Evolutionary conservation across 2,797 vertebrate species (phyloP).

Genomic region (Mareca strepera): DNA sequence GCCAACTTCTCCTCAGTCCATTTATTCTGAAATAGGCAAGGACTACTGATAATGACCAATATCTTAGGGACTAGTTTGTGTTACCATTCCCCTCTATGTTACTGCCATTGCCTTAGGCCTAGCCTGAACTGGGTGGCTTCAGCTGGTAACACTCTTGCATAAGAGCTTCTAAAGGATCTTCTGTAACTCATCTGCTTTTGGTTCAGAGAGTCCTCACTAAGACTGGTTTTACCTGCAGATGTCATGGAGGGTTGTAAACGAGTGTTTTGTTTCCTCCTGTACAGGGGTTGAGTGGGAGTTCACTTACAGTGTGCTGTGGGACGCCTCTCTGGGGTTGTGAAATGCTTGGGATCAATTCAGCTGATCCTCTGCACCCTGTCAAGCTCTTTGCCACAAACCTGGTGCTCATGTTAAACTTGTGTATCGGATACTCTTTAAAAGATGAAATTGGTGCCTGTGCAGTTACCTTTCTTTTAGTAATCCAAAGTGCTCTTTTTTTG

Average conservation of each 20-base stretch:
- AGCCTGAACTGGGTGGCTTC: not conserved
- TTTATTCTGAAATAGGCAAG: constrained; percentile 43
- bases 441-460: not conserved
- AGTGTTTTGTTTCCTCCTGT: not conserved
- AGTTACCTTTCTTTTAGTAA: not conserved
- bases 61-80: constrained; percentile 37
- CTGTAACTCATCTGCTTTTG: not conserved
- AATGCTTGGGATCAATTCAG: not conserved
- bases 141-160: not conserved
- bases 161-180: constrained; percentile 25
- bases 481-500: not conserved
- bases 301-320: not conserved
- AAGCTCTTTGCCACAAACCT: not conserved
- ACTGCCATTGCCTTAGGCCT: not conserved
- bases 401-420: not conserved
- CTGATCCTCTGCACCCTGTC: not conserved
- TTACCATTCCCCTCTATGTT: not conserved
- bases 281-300: not conserved
- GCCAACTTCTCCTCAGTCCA: constrained; percentile 44
- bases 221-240: constrained; percentile 57
- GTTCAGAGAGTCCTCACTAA: constrained; percentile 18
- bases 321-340: not conserved
- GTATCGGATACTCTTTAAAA: not conserved
- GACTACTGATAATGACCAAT: not conserved
- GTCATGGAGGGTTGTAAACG: not conserved